Evolutionary conservation across 1,140 invertebrate species (phyloP).

Genomic region (Heliothis virescens): DNA sequence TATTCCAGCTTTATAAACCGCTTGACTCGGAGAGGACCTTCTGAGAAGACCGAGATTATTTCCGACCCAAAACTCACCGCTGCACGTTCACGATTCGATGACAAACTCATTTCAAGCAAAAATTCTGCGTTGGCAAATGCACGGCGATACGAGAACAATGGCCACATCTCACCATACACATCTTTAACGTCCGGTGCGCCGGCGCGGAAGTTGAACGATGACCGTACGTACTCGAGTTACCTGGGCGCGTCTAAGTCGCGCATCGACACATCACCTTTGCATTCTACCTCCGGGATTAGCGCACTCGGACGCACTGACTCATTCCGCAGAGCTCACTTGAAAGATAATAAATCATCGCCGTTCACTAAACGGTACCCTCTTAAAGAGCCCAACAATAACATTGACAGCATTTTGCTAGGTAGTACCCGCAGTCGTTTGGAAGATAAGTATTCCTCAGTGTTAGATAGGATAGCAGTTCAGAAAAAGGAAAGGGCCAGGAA

Average conservation of each 20-base stretch:
- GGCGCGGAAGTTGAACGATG: constrained; percentile 75
- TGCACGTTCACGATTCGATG: constrained; percentile 77
- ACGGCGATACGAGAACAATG: constrained; percentile 80
- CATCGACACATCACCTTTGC: constrained; percentile 77
- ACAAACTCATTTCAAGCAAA: constrained; percentile 75
- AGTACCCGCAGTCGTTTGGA: constrained; percentile 89
- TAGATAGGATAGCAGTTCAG: constrained; percentile 89
- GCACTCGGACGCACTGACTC: constrained; percentile 77
- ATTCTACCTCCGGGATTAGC: constrained; percentile 71
- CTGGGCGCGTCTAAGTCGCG: constrained; percentile 72
- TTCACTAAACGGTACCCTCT: constrained; percentile 80
- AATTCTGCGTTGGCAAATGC: constrained; percentile 76
- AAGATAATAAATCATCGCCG: constrained; percentile 80
- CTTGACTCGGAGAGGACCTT: constrained; percentile 91
- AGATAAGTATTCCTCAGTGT: constrained; percentile 91
- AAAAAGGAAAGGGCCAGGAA: constrained; percentile 86
- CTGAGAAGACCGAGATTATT: constrained; percentile 83
- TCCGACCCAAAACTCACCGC: constrained; percentile 70
- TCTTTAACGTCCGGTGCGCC: constrained; percentile 65
- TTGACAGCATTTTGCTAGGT: constrained; percentile 80
- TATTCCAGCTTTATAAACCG: constrained; percentile 93
- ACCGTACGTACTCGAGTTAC: constrained; percentile 77
- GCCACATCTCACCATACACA: constrained; percentile 76
- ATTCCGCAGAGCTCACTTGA: constrained; percentile 78
- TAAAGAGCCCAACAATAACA: constrained; percentile 82